These are phyloP conservation scores for Gymnoscelis rufifasciata DNA, from an alignment of 2,888 invertebrate species.

Conservation along the genomic window DNA sequence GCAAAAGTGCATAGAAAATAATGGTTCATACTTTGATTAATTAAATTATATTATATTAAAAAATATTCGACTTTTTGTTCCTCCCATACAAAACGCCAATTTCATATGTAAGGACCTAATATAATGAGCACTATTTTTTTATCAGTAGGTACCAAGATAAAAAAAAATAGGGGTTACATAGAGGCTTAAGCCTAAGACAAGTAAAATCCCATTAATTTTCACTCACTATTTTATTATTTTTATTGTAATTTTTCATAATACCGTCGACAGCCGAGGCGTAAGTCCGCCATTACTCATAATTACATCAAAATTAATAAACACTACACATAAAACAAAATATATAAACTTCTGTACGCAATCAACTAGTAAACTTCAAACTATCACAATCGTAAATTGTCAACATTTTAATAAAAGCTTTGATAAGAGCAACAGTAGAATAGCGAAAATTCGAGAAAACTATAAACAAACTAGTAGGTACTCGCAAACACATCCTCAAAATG, in stretches of 20 bases:
- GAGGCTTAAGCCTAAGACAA: neutral
- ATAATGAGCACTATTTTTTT: no score
- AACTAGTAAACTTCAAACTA: slow-evolving; percentile 35
- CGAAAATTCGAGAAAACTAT: slow-evolving; percentile 27
- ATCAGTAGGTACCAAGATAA: no score
- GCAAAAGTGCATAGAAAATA: no score
- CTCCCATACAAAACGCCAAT: no score
- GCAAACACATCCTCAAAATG: slow-evolving; percentile 47
- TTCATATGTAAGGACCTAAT: no score
- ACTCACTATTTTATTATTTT: slow-evolving; percentile 76
- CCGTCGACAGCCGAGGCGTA: slow-evolving; percentile 54
- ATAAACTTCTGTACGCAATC: slow-evolving; percentile 32
- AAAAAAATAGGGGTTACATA: no score
- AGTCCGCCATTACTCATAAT: slow-evolving; percentile 50
- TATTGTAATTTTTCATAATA: slow-evolving; percentile 78
- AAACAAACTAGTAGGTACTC: slow-evolving; percentile 49
- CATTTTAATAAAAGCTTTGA: slow-evolving; percentile 70
- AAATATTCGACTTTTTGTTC: no score
- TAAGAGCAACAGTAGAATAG: slow-evolving; percentile 54
- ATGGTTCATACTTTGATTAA: no score
- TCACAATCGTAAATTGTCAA: slow-evolving; percentile 56
- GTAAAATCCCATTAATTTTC: slow-evolving; percentile 39
- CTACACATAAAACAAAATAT: slow-evolving; percentile 23
- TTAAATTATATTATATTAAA: no score
- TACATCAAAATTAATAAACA: slow-evolving; percentile 26